phyloP scores from a whole-genome alignment of 2,888 invertebrate species.

The Leptothorax acervorum region DNA sequence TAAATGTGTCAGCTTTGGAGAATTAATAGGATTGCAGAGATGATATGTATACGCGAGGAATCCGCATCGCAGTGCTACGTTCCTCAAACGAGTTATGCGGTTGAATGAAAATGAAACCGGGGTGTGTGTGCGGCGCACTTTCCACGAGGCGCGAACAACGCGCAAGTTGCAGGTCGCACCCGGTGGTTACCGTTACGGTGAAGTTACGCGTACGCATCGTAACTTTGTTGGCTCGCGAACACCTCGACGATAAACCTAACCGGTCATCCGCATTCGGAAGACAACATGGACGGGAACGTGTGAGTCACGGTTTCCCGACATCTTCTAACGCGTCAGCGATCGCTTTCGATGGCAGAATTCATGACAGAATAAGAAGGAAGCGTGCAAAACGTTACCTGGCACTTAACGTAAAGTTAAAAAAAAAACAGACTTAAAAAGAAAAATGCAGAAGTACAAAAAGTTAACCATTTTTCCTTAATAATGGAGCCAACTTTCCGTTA shows the following conservation, averaged over 20 bases:
- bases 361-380: background rate
- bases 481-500: background rate
- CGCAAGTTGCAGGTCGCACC: background rate
- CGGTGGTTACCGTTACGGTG: constrained; percentile 51
- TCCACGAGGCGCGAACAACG: constrained; percentile 52
- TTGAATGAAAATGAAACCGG: constrained; percentile 67
- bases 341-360: constrained; percentile 22
- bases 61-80: background rate
- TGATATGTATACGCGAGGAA: background rate
- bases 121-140: constrained; percentile 61
- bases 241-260: constrained; percentile 37
- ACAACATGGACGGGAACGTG: constrained; percentile 59
- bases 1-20: background rate
- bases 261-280: constrained; percentile 67
- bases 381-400: background rate
- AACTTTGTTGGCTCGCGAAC: constrained; percentile 24
- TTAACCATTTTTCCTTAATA: background rate
- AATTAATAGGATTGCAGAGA: background rate
- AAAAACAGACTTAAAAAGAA: background rate
- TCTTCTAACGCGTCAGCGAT: constrained; percentile 52
- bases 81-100: constrained; percentile 39
- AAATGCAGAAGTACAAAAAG: background rate
- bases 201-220: constrained; percentile 21
- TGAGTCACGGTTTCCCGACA: constrained; percentile 58
- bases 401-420: background rate